phyloP scores from a whole-genome alignment of 2,797 vertebrate species.

The Sebastes oblongus region DNA sequence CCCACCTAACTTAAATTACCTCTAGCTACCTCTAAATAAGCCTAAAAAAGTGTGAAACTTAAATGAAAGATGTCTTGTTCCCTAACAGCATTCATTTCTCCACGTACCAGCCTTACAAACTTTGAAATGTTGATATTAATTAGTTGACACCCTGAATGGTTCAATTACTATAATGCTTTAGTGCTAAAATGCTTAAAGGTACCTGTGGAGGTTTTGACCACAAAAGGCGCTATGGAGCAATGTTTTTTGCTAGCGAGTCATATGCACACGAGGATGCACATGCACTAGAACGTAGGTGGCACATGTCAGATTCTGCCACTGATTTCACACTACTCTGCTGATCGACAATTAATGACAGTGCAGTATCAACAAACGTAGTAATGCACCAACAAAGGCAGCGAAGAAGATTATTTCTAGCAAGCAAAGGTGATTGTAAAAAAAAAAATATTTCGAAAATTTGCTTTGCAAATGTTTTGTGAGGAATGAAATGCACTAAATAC shows the following conservation, averaged over 20 bases:
- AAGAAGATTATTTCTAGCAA: too few relatives aligned
- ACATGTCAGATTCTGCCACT: not conserved
- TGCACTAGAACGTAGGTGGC: too few relatives aligned
- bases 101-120: not conserved
- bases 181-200: not conserved
- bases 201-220: not conserved
- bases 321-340: too few relatives aligned
- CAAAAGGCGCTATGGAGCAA: accelerated
- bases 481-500: not conserved
- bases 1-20: not conserved
- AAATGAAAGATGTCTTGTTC: not conserved
- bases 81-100: not conserved
- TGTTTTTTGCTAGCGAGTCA: too few relatives aligned
- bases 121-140: not conserved
- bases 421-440: too few relatives aligned
- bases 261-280: not conserved
- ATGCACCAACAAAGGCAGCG: too few relatives aligned
- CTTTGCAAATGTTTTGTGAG: too few relatives aligned
- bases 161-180: not conserved
- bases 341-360: not conserved
- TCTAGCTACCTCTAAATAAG: not conserved
- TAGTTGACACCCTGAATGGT: not conserved
- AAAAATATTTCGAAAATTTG: too few relatives aligned
- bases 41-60: not conserved
- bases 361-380: too few relatives aligned